phyloP scores from a whole-genome alignment of 2,888 invertebrate species.

The Trichopoda pennipes region DNA sequence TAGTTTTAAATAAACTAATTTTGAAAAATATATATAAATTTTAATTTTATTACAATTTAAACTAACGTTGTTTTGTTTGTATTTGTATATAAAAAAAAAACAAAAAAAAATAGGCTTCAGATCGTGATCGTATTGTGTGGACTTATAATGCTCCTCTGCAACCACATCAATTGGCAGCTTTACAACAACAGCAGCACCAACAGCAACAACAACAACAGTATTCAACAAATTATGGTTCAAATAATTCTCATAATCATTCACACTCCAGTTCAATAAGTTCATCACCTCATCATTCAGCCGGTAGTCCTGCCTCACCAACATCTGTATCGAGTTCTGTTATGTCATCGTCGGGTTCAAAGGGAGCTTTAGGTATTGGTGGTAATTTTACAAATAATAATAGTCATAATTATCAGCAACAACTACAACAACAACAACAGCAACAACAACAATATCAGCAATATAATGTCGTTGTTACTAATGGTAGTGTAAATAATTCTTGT shows the following conservation, averaged over 20 bases:
- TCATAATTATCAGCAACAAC: conserved; percentile 64
- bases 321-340: conserved; percentile 93
- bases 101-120: conserved; percentile 75
- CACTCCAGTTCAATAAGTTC: conserved; percentile 82
- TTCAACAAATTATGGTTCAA: conserved; percentile 71
- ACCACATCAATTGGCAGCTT: conserved; percentile 77
- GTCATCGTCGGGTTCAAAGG: conserved; percentile 88
- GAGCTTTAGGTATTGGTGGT: conserved; percentile 79
- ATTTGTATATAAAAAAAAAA: conserved; percentile 1
- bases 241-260: conserved; percentile 79
- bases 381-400: conserved; percentile 69
- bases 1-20: conserved; percentile 17
- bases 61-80: conserved; percentile 20
- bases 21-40: neutral
- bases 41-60: neutral
- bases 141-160: conserved; percentile 92
- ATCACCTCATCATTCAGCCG: conserved; percentile 83
- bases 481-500: conserved; percentile 75
- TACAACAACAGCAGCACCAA: conserved; percentile 74
- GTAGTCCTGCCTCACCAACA: conserved; percentile 90
- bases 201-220: conserved; percentile 80
- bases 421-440: conserved; percentile 61
- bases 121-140: conserved; percentile 89
- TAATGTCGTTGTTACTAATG: conserved; percentile 64
- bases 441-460: conserved; percentile 70